Evolutionary conservation across 2,888 invertebrate species (phyloP).

Genomic region (Panorpa germanica): DNA sequence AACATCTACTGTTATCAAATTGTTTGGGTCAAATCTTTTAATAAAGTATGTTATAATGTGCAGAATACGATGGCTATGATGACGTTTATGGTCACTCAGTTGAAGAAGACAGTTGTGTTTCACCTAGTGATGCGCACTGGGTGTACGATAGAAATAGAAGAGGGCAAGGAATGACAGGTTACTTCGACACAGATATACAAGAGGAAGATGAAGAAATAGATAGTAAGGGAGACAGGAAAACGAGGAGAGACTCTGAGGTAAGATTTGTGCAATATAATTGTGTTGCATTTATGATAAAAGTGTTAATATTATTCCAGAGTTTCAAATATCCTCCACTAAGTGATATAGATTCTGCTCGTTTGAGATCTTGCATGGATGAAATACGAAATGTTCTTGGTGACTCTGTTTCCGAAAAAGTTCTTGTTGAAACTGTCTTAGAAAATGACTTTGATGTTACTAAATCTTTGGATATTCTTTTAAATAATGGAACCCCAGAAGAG

Average conservation of each 20-base stretch:
- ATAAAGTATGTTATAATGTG: constrained; percentile 15
- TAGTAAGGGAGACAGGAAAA: constrained; percentile 22
- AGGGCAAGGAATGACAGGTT: constrained; percentile 54
- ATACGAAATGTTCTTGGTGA: constrained; percentile 66
- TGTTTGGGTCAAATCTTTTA: constrained; percentile 7
- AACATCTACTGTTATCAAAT: constrained; percentile 3
- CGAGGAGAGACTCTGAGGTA: constrained; percentile 27
- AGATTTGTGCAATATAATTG: constrained; percentile 17
- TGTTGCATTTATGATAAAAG: constrained; percentile 17
- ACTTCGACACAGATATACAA: constrained; percentile 50
- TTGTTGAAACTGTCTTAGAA: constrained; percentile 51
- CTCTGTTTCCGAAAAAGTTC: constrained; percentile 46
- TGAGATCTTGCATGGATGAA: constrained; percentile 71
- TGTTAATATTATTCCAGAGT: constrained; percentile 16
- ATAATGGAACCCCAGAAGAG: constrained; percentile 19
- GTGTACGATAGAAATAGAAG: constrained; percentile 64
- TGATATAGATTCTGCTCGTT: constrained; percentile 49
- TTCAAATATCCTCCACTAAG: constrained; percentile 30
- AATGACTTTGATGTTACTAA: constrained; percentile 53
- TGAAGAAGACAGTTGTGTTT: constrained; percentile 82
- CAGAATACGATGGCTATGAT: constrained; percentile 78
- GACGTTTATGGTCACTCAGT: constrained; percentile 87
- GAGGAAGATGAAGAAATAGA: constrained; percentile 51
- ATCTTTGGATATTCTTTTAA: constrained; percentile 54
- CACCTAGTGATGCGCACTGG: constrained; percentile 76